A percentile compares a stretch with the other conserved stretches of the same genome.
These are phyloP conservation scores for Metopia argyrocephala DNA, from an alignment of 2,888 invertebrate genomes.

Conservation along the genomic window DNA sequence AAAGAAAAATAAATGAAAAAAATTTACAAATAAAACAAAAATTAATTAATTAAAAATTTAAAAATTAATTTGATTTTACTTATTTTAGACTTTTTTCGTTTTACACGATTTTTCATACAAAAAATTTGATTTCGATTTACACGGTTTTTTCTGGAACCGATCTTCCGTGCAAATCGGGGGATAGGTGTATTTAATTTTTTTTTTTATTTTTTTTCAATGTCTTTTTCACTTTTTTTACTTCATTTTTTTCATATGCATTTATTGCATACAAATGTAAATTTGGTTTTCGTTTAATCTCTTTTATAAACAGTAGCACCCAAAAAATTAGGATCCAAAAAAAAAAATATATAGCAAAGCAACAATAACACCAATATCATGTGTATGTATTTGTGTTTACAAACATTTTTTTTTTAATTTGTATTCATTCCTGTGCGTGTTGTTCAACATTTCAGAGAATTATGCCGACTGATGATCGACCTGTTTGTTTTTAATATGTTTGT, in stretches of 20 bases:
- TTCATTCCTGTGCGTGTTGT: slow-evolving; percentile 55
- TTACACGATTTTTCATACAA: too few species aligned
- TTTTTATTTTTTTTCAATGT: not conserved
- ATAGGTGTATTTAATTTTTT: not conserved
- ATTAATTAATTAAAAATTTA: too few species aligned
- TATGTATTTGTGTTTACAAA: not conserved
- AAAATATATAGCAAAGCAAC: not conserved
- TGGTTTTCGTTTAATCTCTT: not conserved
- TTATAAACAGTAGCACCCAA: not conserved
- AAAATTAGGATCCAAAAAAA: not conserved
- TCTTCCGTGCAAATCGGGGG: too few species aligned
- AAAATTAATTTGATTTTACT: too few species aligned
- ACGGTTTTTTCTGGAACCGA: not conserved
- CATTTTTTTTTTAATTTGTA: slow-evolving; percentile 16
- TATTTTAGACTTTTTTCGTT: too few species aligned
- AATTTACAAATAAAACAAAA: too few species aligned
- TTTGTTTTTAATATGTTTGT: slow-evolving; percentile 29
- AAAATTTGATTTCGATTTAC: too few species aligned
- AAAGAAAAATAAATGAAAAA: too few species aligned
- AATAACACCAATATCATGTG: not conserved
- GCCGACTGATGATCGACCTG: slow-evolving; percentile 42
- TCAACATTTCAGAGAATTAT: slow-evolving; percentile 63
- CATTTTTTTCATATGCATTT: not conserved
- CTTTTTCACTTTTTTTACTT: not conserved
- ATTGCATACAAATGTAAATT: not conserved